Percentiles rank a stretch among this genome's conserved stretches.
Evolutionary conservation across 2,797 vertebrate genomes (phyloP).

Genomic region (Podargus strigoides): DNA sequence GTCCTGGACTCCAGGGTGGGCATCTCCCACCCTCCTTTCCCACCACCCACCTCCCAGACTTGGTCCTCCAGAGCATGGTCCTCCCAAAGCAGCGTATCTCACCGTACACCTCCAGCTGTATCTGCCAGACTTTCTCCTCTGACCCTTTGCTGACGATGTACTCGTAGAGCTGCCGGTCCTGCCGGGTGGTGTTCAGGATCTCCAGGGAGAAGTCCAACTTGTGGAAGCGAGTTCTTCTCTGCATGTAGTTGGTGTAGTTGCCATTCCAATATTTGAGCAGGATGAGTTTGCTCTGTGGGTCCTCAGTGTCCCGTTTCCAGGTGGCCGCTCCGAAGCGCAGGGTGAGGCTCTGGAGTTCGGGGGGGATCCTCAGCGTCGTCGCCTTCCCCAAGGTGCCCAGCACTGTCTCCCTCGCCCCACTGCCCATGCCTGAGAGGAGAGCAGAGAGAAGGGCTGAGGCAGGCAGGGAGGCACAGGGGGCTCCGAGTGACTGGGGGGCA

Average conservation of each 20-base stretch:
- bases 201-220: background rate
- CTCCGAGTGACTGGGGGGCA: too few relatives aligned
- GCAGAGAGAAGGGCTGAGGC: background rate
- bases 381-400: background rate
- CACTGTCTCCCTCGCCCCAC: accelerated
- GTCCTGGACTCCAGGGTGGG: too few relatives aligned
- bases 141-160: background rate
- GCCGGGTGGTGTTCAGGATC: background rate
- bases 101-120: background rate
- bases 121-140: background rate
- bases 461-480: background rate
- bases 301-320: background rate
- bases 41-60: background rate
- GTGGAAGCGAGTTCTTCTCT: background rate
- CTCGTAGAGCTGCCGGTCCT: background rate
- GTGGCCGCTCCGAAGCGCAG: accelerated
- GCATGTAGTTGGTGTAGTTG: background rate
- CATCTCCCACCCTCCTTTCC: background rate
- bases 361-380: background rate
- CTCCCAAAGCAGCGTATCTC: background rate
- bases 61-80: accelerated
- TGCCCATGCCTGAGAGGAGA: background rate
- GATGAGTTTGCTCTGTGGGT: background rate
- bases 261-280: background rate
- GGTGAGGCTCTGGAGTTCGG: accelerated